These are phyloP conservation scores for Pedionomus torquatus DNA, from an alignment of 2,113 vertebrate genomes.

Conservation along the genomic window DNA sequence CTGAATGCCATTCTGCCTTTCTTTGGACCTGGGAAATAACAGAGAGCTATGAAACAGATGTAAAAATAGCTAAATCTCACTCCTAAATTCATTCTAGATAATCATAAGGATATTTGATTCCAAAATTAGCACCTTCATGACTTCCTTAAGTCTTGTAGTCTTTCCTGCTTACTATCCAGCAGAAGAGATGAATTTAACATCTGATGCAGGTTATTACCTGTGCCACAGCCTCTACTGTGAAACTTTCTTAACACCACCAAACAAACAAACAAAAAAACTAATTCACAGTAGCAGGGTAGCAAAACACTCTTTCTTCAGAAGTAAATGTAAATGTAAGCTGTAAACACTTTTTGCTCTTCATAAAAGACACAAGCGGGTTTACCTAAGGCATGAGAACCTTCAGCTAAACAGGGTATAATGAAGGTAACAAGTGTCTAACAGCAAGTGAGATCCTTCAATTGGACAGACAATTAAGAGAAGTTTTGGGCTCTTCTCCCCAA, in stretches of 20 bases:
- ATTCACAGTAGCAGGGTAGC: background rate
- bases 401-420: background rate
- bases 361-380: background rate
- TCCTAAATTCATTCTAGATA: background rate
- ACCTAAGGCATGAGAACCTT: background rate
- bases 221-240: background rate
- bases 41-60: background rate
- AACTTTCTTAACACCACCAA: background rate
- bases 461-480: background rate
- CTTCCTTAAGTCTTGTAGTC: background rate
- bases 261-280: background rate
- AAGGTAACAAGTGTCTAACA: background rate
- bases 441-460: background rate
- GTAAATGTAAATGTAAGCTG: background rate
- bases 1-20: background rate
- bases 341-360: background rate
- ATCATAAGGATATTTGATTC: background rate
- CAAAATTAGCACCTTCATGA: fast-evolving
- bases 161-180: background rate
- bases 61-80: background rate
- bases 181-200: background rate
- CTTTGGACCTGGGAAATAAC: background rate
- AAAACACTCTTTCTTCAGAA: background rate
- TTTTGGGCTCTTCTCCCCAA: background rate
- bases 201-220: background rate